Evolutionary conservation across 2,797 vertebrate genomes (phyloP).

Genomic region (Pipistrellus pygmaeus): DNA sequence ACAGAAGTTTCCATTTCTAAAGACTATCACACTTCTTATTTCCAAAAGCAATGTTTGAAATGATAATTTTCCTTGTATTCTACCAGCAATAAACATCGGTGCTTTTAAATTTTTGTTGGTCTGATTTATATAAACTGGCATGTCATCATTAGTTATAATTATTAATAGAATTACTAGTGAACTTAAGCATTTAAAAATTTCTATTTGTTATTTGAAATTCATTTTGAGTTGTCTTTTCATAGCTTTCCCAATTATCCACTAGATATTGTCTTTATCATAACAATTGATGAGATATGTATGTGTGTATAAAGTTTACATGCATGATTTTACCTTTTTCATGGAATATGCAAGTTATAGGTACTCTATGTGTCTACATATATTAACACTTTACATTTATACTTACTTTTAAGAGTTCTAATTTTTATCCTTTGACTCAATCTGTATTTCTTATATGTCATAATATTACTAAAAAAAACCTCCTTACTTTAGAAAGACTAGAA

Average conservation of each 20-base stretch:
- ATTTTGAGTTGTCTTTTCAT: slow-evolving; percentile 25
- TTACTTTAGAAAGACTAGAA: neutral
- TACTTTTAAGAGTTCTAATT: slow-evolving; percentile 10
- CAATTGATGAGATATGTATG: neutral
- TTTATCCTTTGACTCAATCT: neutral
- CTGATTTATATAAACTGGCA: slow-evolving; percentile 13
- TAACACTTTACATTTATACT: neutral
- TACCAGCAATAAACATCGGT: neutral
- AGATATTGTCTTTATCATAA: neutral
- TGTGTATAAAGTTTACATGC: neutral
- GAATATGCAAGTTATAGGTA: neutral
- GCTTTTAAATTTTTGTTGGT: neutral
- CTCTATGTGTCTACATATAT: neutral
- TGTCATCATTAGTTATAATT: neutral
- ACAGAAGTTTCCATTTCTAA: neutral
- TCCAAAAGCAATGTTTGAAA: slow-evolving; percentile 18
- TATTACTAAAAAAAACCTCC: neutral
- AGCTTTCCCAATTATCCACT: neutral
- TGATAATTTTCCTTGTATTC: neutral
- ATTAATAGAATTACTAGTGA: neutral
- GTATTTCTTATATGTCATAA: neutral
- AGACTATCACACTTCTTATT: neutral
- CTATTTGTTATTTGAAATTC: neutral
- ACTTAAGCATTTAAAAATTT: neutral
- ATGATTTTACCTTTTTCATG: neutral